Evolutionary conservation across 23 tunicate genomes (phyloP), one percentile per base, ranked within the genome.

Genomic region (Halocynthia aurantium): DNA sequence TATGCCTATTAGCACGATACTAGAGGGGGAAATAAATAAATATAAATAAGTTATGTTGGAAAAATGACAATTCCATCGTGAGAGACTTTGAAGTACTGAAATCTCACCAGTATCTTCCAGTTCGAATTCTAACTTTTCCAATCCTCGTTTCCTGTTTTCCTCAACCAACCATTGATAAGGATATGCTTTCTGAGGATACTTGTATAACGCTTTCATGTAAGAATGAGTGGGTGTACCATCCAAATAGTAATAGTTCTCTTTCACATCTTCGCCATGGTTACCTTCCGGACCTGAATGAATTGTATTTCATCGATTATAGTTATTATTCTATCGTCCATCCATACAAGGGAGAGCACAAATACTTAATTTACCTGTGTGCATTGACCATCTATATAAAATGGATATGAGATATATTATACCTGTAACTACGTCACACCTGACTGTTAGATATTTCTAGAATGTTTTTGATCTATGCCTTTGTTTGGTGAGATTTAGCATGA

Each of bases 181-280:
- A 67, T 76, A 91, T 53, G 61, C 87, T 62, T 53, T 77, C 62
- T 85, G 90, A 13, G 97, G 90, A 52, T 91, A 91, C 73, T 91
- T 91, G 81, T 91, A 91, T 70, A 91, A 71, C 0, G 89, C 74
- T 62, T 85, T 91, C 97, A 91, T 91, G 80, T 91, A 91, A 6
- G 89, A 84, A 78, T 91, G 97, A 6, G 97, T 91, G 10, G 97
- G 97, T 52, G 89, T 91, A 72, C 84, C 77, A 72, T 91, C 97
- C 49, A 91, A 77, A 62, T 91, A 91, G 76, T 91, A 91, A 67
- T 91, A 91, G 66, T 91, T 91, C 51, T 91, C 97, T 65, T 91
- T 91, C 31, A 91, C 97, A 76, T 91, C 97, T 77, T 91, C 97
- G 6, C 97, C 97, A 68, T 91, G 97, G 77, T 91, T 91, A 5